Percentiles rank a stretch among this genome's conserved stretches.
Conservation (phyloP, 2,797 vertebrate genomes). For the Coreius guichenoti region DNA sequence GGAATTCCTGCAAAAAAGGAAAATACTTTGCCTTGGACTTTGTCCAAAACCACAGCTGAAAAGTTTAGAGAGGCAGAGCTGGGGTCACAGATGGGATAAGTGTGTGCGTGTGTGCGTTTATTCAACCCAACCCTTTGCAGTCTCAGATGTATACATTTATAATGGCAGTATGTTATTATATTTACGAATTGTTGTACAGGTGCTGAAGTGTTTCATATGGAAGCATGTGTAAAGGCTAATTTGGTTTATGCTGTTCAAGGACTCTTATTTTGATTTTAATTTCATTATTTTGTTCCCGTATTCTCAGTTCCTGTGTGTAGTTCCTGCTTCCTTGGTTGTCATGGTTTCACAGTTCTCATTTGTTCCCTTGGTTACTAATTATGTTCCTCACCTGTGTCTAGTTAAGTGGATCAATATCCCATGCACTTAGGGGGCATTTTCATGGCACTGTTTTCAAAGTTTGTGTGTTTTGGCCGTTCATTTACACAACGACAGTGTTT, state of each 20-base stretch:
- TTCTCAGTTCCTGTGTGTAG: neutral
- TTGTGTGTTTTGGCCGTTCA: neutral
- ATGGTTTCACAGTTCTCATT: neutral
- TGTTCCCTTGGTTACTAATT: neutral
- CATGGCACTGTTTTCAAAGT: neutral
- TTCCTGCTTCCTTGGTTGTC: neutral
- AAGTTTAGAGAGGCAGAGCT: conserved; percentile 7
- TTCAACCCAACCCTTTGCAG: conserved; percentile 62
- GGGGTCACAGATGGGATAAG: conserved; percentile 44
- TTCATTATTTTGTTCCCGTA: neutral
- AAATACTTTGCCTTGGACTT: conserved; percentile 70
- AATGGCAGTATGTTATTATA: neutral
- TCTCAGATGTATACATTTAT: neutral
- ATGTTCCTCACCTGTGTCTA: neutral
- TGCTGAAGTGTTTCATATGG: neutral
- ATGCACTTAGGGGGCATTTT: neutral
- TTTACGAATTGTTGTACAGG: neutral
- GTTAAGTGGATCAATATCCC: neutral
- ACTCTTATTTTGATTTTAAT: neutral
- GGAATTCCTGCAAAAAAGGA: conserved; percentile 67
- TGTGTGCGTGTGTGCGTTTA: conserved; percentile 34
- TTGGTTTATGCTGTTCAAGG: neutral
- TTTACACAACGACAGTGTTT: neutral
- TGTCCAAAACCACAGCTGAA: conserved; percentile 64
- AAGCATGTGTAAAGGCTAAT: neutral